Evolutionary conservation across 1,140 invertebrate species (phyloP), one percentile per base, ranked within the genome.

Genomic region (Colletes gigas): DNA sequence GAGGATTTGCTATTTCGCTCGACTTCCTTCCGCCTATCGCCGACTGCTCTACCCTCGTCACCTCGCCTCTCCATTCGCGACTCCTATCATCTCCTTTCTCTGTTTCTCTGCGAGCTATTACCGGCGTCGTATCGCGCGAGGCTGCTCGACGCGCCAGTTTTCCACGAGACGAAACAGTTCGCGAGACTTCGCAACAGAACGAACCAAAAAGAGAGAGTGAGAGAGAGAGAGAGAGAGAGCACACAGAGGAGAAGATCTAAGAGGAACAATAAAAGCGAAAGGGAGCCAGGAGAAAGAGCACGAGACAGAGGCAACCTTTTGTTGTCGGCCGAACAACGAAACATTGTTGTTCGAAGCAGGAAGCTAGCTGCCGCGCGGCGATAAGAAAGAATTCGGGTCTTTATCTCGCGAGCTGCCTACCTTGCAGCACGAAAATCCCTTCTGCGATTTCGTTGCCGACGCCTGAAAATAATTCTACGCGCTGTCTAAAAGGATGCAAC

Each of bases 1-100:
- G 83, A 83, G 83, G 86, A 88, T 88, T 88, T 88, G 80, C 83
- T 78, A 85, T 88, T 88, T 87, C 86, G 86, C 83, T 81, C 74
- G 78, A 78, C 83, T 88, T 80, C 70, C 78, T 79, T 70, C 78
- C 62, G 8, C n/a, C 57, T 74, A 5, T 30, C 47, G 30, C 65
- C 59, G 17, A 52, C 81, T 72, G 21, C 73, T 65, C 52, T 54
- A 19, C 60, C 65, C 17, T 71, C 69, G 69, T 1, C 54, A 59
- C 70, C 63, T 63, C 41, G 55, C 67, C 59, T 59, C 76, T 62
- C 59, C 55, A 71, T 55, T 62, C 74, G 66, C 75, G 44, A 57
- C 55, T 12, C 50, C 50, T 72, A 65, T 30, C 69, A 55, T 60
- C 55, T 62, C 47, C 74, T 55, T 75, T 78, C 54, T 50, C 81